These are phyloP conservation scores for Eudemis profundana DNA, from an alignment of 2,888 invertebrate species.

Conservation along the genomic window DNA sequence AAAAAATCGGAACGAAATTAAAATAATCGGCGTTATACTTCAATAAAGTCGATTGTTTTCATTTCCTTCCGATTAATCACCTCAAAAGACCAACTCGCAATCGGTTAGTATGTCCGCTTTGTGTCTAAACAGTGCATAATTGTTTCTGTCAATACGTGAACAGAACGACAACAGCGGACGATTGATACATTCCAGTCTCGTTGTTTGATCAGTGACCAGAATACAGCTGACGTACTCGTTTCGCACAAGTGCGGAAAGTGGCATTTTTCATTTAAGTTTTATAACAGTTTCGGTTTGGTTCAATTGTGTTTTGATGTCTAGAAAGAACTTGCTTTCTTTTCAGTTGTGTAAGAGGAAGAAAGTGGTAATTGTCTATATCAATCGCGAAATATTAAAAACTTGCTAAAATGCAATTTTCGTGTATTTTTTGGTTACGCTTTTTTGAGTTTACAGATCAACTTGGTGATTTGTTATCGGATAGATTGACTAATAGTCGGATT, in stretches of 20 bases:
- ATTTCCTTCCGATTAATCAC: too few species aligned
- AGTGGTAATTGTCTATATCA: slow-evolving; percentile 13
- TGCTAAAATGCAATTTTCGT: neutral
- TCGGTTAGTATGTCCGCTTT: slow-evolving; percentile 3
- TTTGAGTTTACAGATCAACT: too few species aligned
- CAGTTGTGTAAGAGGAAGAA: slow-evolving; percentile 18
- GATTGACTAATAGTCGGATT: too few species aligned
- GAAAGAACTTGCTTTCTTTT: slow-evolving; percentile 17
- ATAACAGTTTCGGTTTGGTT: neutral
- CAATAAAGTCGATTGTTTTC: too few species aligned
- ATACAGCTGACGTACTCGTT: slow-evolving; percentile 10
- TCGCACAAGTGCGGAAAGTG: neutral
- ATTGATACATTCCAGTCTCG: slow-evolving; percentile 26
- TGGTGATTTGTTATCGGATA: too few species aligned
- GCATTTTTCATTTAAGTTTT: neutral
- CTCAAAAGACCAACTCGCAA: neutral
- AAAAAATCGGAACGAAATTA: too few species aligned
- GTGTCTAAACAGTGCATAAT: slow-evolving; percentile 36
- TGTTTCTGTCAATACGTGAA: slow-evolving; percentile 31
- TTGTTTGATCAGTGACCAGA: slow-evolving; percentile 30
- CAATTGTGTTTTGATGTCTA: slow-evolving; percentile 1
- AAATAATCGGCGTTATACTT: too few species aligned
- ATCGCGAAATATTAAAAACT: too few species aligned
- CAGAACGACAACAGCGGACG: slow-evolving; percentile 12
- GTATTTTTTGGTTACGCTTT: neutral